Conservation (phyloP, 2,888 invertebrate species). For the Saturnia japonica region DNA sequence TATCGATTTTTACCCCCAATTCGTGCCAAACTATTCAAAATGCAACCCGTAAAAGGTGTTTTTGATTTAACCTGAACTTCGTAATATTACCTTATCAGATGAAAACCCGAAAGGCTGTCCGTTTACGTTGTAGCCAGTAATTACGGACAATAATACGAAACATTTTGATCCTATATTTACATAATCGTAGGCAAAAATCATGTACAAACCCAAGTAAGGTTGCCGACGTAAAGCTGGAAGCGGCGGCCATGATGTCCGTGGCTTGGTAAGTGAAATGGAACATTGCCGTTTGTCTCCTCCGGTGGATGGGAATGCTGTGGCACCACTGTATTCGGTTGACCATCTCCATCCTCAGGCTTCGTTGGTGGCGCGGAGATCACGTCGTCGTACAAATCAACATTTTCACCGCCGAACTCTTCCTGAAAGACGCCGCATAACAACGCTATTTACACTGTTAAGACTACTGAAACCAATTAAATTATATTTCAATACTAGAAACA, state of each 20-base stretch:
- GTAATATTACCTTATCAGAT: too few relatives aligned
- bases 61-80: too few relatives aligned
- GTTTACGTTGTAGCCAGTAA: conserved; percentile 40
- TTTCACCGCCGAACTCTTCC: conserved; percentile 92
- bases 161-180: conserved; percentile 63
- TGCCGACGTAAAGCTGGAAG: conserved; percentile 97
- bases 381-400: conserved; percentile 97
- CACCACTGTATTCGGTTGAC: conserved; percentile 81
- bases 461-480: not conserved
- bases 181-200: conserved; percentile 70
- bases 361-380: conserved; percentile 91
- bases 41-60: too few relatives aligned
- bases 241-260: conserved; percentile 90
- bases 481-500: not conserved
- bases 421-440: conserved; percentile 60
- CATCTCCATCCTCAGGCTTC: conserved; percentile 82
- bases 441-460: conserved; percentile 1
- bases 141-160: conserved; percentile 53
- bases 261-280: conserved; percentile 87
- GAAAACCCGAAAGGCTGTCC: conserved; percentile 36
- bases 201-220: conserved; percentile 96
- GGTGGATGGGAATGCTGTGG: conserved; percentile 77
- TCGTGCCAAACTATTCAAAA: too few relatives aligned
- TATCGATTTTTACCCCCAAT: too few relatives aligned
- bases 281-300: conserved; percentile 86